Conservation (phyloP, 2,113 vertebrate genomes). For the Amphilophus citrinellus region DNA sequence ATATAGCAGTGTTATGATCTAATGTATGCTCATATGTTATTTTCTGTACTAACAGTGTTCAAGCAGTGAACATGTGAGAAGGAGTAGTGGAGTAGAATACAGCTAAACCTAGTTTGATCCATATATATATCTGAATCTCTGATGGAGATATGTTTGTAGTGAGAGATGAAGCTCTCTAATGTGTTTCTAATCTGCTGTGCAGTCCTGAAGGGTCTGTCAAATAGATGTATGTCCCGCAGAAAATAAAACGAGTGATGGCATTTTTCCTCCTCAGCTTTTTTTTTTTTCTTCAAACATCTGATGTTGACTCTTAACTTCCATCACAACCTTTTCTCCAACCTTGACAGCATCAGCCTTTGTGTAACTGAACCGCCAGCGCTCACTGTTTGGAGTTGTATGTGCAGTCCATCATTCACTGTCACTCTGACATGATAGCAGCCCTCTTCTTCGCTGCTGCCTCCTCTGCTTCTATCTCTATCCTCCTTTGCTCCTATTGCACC, state of each 20-base stretch:
- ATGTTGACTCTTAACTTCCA: background rate
- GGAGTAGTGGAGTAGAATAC: background rate
- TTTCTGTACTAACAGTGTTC: slow-evolving; percentile 6
- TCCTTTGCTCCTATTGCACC: slow-evolving; percentile 18
- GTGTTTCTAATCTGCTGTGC: background rate
- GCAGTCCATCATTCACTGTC: slow-evolving; percentile 62
- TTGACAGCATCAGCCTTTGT: slow-evolving; percentile 31
- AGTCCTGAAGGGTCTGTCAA: background rate
- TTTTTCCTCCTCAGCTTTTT: background rate
- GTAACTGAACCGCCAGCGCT: slow-evolving; percentile 29
- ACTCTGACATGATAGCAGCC: slow-evolving; percentile 49
- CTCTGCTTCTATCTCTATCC: slow-evolving; percentile 36
- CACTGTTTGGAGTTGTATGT: slow-evolving; percentile 3
- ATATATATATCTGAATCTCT: background rate
- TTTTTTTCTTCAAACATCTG: background rate
- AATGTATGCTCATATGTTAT: background rate
- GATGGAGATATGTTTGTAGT: background rate
- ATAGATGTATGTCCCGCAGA: background rate
- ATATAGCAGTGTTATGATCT: slow-evolving; percentile 9
- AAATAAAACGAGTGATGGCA: background rate
- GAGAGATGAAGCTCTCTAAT: background rate
- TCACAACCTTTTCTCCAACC: slow-evolving; percentile 42
- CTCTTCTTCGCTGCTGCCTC: slow-evolving; percentile 35
- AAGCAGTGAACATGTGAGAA: background rate
- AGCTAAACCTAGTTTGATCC: background rate